These are phyloP conservation scores for Frieseomelitta varia DNA, from an alignment of 1,140 invertebrate genomes.

Conservation along the genomic window DNA sequence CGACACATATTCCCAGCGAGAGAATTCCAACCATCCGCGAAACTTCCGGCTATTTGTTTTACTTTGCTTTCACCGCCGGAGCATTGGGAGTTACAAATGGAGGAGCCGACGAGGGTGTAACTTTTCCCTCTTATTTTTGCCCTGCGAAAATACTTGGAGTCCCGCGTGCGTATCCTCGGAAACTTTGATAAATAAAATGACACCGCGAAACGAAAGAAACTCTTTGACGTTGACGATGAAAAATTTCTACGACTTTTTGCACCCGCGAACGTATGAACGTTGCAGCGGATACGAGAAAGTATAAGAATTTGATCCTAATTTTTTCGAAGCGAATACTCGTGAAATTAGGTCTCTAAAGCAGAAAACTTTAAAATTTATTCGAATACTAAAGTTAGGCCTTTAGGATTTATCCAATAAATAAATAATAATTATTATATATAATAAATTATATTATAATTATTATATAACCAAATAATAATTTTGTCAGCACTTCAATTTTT, in stretches of 20 bases:
- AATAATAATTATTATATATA: no score
- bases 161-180: neutral
- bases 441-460: no score
- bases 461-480: no score
- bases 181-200: conserved; percentile 36
- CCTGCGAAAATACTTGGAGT: conserved; percentile 1
- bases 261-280: neutral
- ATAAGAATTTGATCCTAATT: neutral
- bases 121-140: conserved; percentile 28
- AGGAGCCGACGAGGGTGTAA: conserved; percentile 43
- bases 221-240: neutral
- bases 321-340: neutral
- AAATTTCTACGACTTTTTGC: neutral
- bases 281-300: neutral
- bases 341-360: neutral
- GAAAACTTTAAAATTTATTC: no score
- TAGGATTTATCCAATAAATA: no score
- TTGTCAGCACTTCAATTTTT: no score
- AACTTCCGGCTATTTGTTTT: conserved; percentile 66
- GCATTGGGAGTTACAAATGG: conserved; percentile 44
- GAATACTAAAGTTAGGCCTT: no score
- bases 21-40: conserved; percentile 47
- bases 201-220: neutral
- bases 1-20: conserved; percentile 60
- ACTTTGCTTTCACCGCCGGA: conserved; percentile 61